Percentiles rank a stretch among this genome's conserved stretches.
These are phyloP conservation scores for Thyatira batis DNA, from an alignment of 2,888 invertebrate species.

Conservation along the genomic window DNA sequence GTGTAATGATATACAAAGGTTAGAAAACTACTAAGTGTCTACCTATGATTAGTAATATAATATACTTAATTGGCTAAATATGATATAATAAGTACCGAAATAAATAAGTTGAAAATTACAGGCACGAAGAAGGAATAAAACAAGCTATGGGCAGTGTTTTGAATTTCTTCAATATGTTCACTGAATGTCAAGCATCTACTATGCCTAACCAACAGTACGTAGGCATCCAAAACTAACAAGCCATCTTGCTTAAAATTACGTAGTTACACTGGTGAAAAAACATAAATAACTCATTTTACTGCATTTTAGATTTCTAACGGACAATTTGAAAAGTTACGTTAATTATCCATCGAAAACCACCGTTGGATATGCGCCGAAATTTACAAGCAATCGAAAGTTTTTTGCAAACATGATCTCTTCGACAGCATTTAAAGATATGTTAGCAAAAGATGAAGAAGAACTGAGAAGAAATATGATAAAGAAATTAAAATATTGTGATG, in stretches of 20 bases:
- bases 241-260: too few relatives aligned
- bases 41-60: too few relatives aligned
- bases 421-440: constrained; percentile 52
- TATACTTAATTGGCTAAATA: too few relatives aligned
- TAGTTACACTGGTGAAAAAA: neutral
- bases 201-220: constrained; percentile 54
- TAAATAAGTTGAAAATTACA: constrained; percentile 14
- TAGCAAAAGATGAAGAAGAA: constrained; percentile 49
- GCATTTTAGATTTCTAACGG: constrained; percentile 50
- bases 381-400: constrained; percentile 64
- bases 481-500: constrained; percentile 62
- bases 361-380: constrained; percentile 58
- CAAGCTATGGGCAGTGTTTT: constrained; percentile 6
- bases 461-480: constrained; percentile 40
- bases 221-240: neutral
- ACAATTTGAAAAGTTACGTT: constrained; percentile 54
- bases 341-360: constrained; percentile 64
- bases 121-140: constrained; percentile 10
- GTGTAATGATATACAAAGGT: too few relatives aligned
- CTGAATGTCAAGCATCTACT: constrained; percentile 28
- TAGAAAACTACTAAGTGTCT: too few relatives aligned
- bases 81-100: too few relatives aligned
- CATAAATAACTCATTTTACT: neutral
- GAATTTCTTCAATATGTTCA: constrained; percentile 29
- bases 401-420: constrained; percentile 64